Evolutionary conservation across 2,888 invertebrate species (phyloP).

Genomic region (Coecobrya sp.): DNA sequence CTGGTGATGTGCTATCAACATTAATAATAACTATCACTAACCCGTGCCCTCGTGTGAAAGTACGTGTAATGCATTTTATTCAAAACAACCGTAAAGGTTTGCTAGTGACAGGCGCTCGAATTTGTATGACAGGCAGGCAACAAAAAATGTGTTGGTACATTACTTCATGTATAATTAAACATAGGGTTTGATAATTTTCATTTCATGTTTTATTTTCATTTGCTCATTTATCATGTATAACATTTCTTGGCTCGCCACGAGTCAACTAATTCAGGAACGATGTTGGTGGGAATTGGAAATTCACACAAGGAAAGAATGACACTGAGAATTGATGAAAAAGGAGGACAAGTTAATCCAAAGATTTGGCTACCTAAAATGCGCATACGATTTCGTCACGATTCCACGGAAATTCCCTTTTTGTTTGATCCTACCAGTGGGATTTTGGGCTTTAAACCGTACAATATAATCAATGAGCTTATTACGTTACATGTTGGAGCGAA

Average conservation of each 20-base stretch:
- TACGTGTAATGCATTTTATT: no score
- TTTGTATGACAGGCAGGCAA: no score
- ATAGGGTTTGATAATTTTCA: background rate
- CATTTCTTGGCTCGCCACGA: background rate
- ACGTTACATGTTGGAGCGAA: background rate
- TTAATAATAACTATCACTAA: no score
- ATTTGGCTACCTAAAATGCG: background rate
- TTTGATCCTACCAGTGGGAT: background rate
- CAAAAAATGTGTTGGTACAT: background rate
- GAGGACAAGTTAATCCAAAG: constrained; percentile 9
- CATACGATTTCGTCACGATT: background rate
- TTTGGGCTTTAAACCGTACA: background rate
- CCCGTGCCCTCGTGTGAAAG: no score
- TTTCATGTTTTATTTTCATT: constrained; percentile 14
- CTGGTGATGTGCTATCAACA: no score
- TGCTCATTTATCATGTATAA: background rate
- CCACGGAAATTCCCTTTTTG: background rate
- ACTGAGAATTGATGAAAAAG: background rate
- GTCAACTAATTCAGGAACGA: background rate
- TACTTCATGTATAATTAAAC: background rate
- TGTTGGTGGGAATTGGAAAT: background rate
- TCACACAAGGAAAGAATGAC: background rate
- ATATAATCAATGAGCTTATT: background rate
- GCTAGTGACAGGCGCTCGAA: no score
- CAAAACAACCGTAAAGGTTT: no score